These are phyloP conservation scores for Drosophila greeni DNA, from an alignment of 2,888 invertebrate species.

Conservation along the genomic window DNA sequence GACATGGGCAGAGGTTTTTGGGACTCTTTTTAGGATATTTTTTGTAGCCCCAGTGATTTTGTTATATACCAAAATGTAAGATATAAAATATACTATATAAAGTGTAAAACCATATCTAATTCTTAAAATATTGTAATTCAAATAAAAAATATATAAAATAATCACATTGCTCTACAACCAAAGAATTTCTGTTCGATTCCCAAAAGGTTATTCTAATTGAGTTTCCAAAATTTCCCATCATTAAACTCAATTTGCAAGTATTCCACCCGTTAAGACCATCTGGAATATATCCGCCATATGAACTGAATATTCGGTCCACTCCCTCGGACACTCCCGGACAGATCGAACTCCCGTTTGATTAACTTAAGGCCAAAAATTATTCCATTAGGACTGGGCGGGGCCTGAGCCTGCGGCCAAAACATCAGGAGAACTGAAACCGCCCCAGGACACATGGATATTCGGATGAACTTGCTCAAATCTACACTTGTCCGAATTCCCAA, in stretches of 20 bases:
- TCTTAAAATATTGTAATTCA: not conserved
- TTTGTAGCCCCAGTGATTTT: not conserved
- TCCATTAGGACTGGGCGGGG: constrained; percentile 55
- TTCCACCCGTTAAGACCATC: constrained; percentile 25
- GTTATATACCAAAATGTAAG: not conserved
- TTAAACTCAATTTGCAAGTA: constrained; percentile 25
- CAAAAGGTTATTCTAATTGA: constrained; percentile 5
- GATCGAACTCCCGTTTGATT: constrained; percentile 58
- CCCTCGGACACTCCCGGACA: constrained; percentile 2
- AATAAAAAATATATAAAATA: not conserved
- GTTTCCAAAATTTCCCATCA: constrained; percentile 27
- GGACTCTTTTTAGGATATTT: not conserved
- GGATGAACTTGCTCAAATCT: constrained; percentile 32
- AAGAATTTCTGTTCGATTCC: not conserved
- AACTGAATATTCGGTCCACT: constrained; percentile 7
- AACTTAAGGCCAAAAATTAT: constrained; percentile 57
- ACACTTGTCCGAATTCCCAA: constrained; percentile 75
- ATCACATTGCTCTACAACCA: not conserved
- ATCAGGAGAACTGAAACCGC: constrained; percentile 44
- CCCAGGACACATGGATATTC: constrained; percentile 23
- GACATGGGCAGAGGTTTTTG: not conserved
- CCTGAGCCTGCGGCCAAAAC: constrained; percentile 60
- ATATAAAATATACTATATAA: not conserved
- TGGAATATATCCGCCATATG: constrained; percentile 22
- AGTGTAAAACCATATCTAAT: not conserved